Conservation (phyloP, 2,888 invertebrate genomes). For the Megalurothrips usitatus region DNA sequence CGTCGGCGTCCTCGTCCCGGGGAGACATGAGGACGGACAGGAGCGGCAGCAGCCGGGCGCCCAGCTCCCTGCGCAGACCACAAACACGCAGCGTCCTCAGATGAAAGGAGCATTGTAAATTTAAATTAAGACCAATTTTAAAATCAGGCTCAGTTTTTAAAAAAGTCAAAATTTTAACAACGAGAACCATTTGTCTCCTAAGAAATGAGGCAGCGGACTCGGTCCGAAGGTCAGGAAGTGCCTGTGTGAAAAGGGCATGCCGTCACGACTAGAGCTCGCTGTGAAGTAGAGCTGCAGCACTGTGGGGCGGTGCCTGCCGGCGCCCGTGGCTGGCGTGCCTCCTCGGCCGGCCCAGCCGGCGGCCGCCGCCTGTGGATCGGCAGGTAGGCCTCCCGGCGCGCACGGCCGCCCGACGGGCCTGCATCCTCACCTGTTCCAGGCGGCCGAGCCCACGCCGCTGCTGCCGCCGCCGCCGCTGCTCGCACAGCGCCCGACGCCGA, state of each 20-base stretch:
- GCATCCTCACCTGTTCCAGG: constrained; percentile 13
- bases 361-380: neutral
- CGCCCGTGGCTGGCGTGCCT: neutral
- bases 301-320: neutral
- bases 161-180: too few species aligned
- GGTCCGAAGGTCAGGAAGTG: too few species aligned
- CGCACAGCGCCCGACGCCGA: neutral
- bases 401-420: neutral
- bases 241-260: too few species aligned
- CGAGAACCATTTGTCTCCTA: too few species aligned
- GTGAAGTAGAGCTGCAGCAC: too few species aligned
- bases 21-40: constrained; percentile 3
- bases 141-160: too few species aligned
- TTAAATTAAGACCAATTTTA: too few species aligned
- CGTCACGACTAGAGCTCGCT: too few species aligned
- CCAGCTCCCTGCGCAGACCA: neutral
- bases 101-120: too few species aligned
- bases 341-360: neutral
- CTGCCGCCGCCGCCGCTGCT: neutral
- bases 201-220: too few species aligned
- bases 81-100: neutral
- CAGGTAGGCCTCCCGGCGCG: neutral
- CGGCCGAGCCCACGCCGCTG: neutral
- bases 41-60: constrained; percentile 2
- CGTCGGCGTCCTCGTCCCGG: neutral